These are phyloP conservation scores for Kryptopterus vitreolus DNA, from an alignment of 2,797 vertebrate genomes.

Conservation along the genomic window DNA sequence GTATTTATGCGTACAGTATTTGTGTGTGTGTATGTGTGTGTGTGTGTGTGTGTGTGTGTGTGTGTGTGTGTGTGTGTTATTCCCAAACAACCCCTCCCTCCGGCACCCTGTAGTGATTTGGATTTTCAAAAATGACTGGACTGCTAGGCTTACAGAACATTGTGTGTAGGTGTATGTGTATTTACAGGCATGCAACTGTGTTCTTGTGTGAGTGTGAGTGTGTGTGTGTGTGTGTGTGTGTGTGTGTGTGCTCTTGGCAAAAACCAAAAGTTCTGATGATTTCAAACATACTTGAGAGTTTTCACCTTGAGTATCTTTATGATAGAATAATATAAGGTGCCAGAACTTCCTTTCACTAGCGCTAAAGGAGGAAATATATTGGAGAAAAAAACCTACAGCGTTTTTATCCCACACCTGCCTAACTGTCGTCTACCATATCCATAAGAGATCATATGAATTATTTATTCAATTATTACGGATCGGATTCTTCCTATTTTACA, in stretches of 20 bases:
- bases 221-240: neutral
- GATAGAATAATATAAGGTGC: neutral
- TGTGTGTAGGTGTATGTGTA: constrained; percentile 35
- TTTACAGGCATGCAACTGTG: constrained; percentile 19
- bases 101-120: constrained; percentile 40
- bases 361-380: too few relatives aligned
- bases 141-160: constrained; percentile 40
- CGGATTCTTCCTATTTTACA: too few relatives aligned
- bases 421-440: too few relatives aligned
- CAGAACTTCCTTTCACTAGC: neutral
- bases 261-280: neutral
- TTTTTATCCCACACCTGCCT: too few relatives aligned
- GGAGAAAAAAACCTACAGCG: too few relatives aligned
- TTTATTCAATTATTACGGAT: too few relatives aligned
- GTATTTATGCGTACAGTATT: constrained; percentile 19
- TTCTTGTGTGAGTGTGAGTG: constrained; percentile 19
- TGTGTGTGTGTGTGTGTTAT: constrained; percentile 45
- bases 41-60: constrained; percentile 34
- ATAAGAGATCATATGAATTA: too few relatives aligned
- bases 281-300: neutral
- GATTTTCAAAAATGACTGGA: constrained; percentile 48
- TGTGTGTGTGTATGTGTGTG: constrained; percentile 21
- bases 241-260: neutral
- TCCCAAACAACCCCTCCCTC: neutral
- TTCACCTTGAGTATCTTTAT: neutral